Conservation (phyloP, 2,888 invertebrate species). For the Beris chalybata region DNA sequence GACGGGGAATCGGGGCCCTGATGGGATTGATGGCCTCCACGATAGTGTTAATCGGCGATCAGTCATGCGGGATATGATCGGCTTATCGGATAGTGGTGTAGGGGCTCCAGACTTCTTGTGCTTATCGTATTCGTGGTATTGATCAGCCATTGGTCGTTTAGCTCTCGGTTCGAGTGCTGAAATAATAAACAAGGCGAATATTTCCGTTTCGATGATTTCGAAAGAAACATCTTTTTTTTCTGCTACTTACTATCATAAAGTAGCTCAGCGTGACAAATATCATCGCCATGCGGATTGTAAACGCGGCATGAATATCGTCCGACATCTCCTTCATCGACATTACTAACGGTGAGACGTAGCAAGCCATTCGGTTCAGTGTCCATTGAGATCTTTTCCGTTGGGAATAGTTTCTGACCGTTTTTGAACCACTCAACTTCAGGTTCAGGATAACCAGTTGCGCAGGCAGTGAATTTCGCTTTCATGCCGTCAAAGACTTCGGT, state of each 20-base stretch:
- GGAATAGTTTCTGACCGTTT: slow-evolving; percentile 76
- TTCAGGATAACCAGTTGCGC: slow-evolving; percentile 83
- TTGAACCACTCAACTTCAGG: slow-evolving; percentile 87
- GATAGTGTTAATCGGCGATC: slow-evolving; percentile 85
- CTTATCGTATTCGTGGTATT: slow-evolving; percentile 82
- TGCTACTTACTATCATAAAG: slow-evolving; percentile 70
- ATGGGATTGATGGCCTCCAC: slow-evolving; percentile 92
- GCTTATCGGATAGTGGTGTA: slow-evolving; percentile 84
- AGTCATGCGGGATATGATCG: slow-evolving; percentile 90
- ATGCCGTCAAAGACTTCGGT: slow-evolving; percentile 84
- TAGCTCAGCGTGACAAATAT: slow-evolving; percentile 75
- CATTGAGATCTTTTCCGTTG: slow-evolving; percentile 79
- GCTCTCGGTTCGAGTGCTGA: slow-evolving; percentile 68
- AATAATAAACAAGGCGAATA: slow-evolving; percentile 16
- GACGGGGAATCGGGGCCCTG: slow-evolving; percentile 84
- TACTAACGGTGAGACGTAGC: slow-evolving; percentile 76
- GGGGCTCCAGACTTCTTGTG: slow-evolving; percentile 82
- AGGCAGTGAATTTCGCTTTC: slow-evolving; percentile 92
- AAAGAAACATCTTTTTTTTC: no score
- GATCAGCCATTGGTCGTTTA: slow-evolving; percentile 72
- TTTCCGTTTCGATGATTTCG: no score
- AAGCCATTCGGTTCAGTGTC: slow-evolving; percentile 74
- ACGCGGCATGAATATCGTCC: slow-evolving; percentile 84
- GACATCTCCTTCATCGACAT: slow-evolving; percentile 77
- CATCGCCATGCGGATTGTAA: slow-evolving; percentile 83